These are phyloP conservation scores for Fragum whitleyi DNA, from an alignment of 2,888 invertebrate genomes.

Conservation along the genomic window DNA sequence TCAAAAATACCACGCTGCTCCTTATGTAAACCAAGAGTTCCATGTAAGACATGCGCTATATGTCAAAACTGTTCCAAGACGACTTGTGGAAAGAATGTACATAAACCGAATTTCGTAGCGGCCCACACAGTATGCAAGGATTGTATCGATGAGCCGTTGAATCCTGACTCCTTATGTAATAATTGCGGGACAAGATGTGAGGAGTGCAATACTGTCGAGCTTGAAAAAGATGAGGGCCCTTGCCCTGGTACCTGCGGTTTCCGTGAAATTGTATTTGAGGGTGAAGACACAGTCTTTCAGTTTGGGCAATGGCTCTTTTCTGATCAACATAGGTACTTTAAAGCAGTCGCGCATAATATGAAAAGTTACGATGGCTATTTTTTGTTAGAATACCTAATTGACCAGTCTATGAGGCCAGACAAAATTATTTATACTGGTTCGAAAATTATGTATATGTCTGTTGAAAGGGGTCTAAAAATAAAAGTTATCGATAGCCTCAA, in stretches of 20 bases:
- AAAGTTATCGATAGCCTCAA: slow-evolving; percentile 44
- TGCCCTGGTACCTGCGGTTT: slow-evolving; percentile 50
- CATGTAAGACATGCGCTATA: too few relatives aligned
- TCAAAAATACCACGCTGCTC: too few relatives aligned
- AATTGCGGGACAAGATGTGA: slow-evolving; percentile 33
- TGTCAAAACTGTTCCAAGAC: too few relatives aligned
- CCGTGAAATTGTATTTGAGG: slow-evolving; percentile 48
- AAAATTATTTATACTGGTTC: too few relatives aligned
- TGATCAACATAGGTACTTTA: slow-evolving; percentile 38
- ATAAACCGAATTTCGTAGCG: too few relatives aligned
- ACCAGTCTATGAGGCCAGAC: too few relatives aligned
- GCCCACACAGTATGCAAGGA: too few relatives aligned
- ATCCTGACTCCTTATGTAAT: slow-evolving; percentile 27
- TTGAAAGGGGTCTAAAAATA: too few relatives aligned
- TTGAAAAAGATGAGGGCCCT: slow-evolving; percentile 40
- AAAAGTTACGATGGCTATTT: slow-evolving; percentile 55
- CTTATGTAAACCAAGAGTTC: too few relatives aligned
- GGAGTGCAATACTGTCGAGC: slow-evolving; percentile 18
- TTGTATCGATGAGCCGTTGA: slow-evolving; percentile 32
- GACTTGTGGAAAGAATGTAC: too few relatives aligned
- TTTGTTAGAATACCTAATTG: slow-evolving; percentile 53
- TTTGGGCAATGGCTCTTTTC: slow-evolving; percentile 51
- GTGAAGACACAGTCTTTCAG: slow-evolving; percentile 28
- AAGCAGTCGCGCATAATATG: slow-evolving; percentile 51
- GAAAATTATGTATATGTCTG: too few relatives aligned